phyloP scores from a whole-genome alignment of 2,113 vertebrate genomes.

The Austrofundulus limnaeus region DNA sequence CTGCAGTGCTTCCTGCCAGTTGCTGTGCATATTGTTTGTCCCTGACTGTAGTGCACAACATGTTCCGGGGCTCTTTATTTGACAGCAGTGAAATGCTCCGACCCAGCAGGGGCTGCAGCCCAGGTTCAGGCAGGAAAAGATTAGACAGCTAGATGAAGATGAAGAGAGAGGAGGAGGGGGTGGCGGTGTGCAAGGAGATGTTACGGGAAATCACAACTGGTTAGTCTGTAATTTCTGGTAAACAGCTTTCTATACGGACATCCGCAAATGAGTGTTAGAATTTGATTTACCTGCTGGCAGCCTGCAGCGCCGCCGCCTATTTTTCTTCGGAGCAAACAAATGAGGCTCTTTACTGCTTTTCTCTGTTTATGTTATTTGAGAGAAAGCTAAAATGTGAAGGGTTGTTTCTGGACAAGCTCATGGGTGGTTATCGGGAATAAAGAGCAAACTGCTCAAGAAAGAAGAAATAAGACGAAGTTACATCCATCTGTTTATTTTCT shows the following conservation, averaged over 20 bases:
- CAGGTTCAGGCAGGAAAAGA: constrained; percentile 48
- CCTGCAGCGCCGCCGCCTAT: constrained; percentile 16
- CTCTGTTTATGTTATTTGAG: constrained; percentile 18
- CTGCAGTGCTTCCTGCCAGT: constrained; percentile 47
- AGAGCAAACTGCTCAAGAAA: not conserved
- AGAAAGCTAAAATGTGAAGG: constrained; percentile 1
- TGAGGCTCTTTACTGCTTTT: constrained; percentile 26
- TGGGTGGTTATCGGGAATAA: not conserved
- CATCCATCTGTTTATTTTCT: not conserved
- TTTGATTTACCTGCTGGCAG: constrained; percentile 39
- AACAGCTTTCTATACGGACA: constrained; percentile 26
- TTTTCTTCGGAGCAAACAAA: constrained; percentile 44
- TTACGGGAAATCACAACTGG: constrained; percentile 48
- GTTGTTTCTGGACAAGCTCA: not conserved
- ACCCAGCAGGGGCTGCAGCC: constrained; percentile 52
- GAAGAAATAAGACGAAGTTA: constrained; percentile 1
- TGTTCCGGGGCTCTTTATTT: constrained; percentile 46
- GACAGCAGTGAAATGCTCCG: constrained; percentile 52
- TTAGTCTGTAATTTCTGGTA: constrained; percentile 51
- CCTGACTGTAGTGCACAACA: constrained; percentile 46
- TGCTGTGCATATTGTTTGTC: constrained; percentile 55
- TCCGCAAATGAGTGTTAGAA: constrained; percentile 34
- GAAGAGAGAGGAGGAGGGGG: constrained; percentile 26
- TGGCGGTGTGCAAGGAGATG: constrained; percentile 22
- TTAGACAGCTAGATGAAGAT: constrained; percentile 50